Conservation (phyloP, 2,797 vertebrate species). For the Siniperca obscura region DNA sequence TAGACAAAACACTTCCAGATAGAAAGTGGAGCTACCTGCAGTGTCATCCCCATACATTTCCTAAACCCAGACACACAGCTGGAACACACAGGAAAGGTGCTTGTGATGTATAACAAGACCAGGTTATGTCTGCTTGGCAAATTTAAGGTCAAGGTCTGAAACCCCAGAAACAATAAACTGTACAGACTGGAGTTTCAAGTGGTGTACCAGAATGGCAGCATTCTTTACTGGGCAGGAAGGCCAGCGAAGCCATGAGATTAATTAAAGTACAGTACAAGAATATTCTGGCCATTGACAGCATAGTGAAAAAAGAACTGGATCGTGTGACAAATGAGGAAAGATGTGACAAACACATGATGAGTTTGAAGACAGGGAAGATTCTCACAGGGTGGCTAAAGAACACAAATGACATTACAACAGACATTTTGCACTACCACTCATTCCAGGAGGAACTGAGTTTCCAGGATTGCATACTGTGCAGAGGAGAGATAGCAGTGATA, state of each 20-base stretch:
- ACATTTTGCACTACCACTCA: neutral
- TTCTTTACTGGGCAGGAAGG: constrained; percentile 8
- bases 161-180: constrained; percentile 49
- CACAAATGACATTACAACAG: neutral
- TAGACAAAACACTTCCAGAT: constrained; percentile 30
- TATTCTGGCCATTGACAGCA: too few relatives aligned
- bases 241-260: neutral
- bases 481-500: constrained; percentile 24
- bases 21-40: constrained; percentile 44
- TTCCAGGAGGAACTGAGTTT: constrained; percentile 23
- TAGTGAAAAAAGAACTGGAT: too few relatives aligned
- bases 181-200: constrained; percentile 45
- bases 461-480: constrained; percentile 25
- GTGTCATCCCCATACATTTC: constrained; percentile 19
- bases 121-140: constrained; percentile 27
- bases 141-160: constrained; percentile 40
- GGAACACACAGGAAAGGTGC: constrained; percentile 24
- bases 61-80: constrained; percentile 22
- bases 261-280: too few relatives aligned
- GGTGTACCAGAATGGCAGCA: neutral
- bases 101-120: constrained; percentile 41
- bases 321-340: too few relatives aligned
- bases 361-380: neutral
- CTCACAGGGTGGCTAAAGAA: neutral
- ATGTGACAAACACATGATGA: neutral